Base-by-base conservation (phyloP, 64 coral and sea anemone species). In the Porites lutea region DNA sequence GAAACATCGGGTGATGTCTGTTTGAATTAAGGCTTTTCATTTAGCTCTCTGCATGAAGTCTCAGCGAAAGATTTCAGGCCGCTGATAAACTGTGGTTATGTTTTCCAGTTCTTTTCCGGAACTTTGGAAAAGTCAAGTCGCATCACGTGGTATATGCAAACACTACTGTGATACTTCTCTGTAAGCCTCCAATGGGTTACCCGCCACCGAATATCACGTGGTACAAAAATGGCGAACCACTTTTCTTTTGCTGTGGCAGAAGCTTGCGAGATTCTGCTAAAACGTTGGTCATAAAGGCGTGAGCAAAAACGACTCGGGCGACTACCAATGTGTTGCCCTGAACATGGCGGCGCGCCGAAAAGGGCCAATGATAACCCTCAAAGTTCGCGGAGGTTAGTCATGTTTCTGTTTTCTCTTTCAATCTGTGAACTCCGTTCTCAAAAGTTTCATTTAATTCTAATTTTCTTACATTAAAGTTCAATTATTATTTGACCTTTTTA, bases 161-260 rank as follows among this genome's bases (percentile, higher is more conserved):
- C 53, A 45, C 52, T 10, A 60, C 77, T 9, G 77, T 60, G 20
- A 57, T 80, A 53, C 23, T 80, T 13, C 54, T 13, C 13, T 80
- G 77, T 12, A 13, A 13, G 55, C 77, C 77, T 19, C 77, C 77
- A 37, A 3, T 3, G 4, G 77, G 77, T 5, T 80, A 53, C 4
- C 77, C 77, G 6, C 23, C 5, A 45, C 53, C 77, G 0, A 47
- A 59, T 5, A 60, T 80, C 77, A 80, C 77, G 55, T 80, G 77
- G 77, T 45, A 80, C 55, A 80, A 80, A 13, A 80, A 60, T 61
- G 77, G 77, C 23, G 51, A 80, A 13, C 23, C 55, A 5, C 27
- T 43, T 9, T 43, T 59, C 53, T 37, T 59, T 61, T 11, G 77
- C 4, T 5, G 20, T 21, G 27, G 55, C 20, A 60, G 55, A 43